Percentiles rank a stretch among this genome's conserved stretches.
Evolutionary conservation across 2,797 vertebrate genomes (phyloP).

Genomic region (Adelosebastes latens): DNA sequence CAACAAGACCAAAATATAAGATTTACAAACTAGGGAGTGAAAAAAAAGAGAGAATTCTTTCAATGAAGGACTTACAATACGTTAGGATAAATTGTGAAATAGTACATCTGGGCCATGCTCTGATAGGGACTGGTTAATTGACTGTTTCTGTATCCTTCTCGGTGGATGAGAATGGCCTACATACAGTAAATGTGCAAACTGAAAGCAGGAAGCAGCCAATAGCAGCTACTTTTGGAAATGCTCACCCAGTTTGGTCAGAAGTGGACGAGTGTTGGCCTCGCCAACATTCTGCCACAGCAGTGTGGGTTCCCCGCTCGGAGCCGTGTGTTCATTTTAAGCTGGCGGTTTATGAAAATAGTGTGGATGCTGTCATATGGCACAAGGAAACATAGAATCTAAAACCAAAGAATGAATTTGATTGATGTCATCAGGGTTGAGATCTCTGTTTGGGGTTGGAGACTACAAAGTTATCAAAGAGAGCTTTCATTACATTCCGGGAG

Average conservation of each 20-base stretch:
- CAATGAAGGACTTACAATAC: not conserved
- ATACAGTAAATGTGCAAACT: conserved; percentile 26
- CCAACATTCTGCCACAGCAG: conserved; percentile 16
- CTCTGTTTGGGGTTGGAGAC: not conserved
- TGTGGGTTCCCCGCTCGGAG: not conserved
- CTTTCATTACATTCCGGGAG: not conserved
- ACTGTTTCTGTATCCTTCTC: not conserved
- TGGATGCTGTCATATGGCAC: not conserved
- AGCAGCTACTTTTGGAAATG: conserved; percentile 47
- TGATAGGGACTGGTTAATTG: not conserved
- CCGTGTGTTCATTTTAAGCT: conserved; percentile 1
- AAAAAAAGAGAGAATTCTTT: not conserved
- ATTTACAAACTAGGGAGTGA: not conserved
- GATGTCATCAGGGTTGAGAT: not conserved
- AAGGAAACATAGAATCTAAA: not conserved
- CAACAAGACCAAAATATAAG: not conserved
- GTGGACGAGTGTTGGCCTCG: not conserved
- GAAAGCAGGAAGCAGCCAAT: conserved; percentile 29
- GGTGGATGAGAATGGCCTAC: conserved; percentile 1
- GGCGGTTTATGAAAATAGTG: conserved; percentile 1
- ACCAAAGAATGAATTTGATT: conserved; percentile 2
- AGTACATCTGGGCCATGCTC: not conserved
- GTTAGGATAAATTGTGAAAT: not conserved
- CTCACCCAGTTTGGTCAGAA: conserved; percentile 36
- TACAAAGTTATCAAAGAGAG: not conserved